A percentile compares a stretch with the other conserved stretches of the same genome.
phyloP scores from a whole-genome alignment of 2,888 invertebrate species.

The Aphrophora alni region DNA sequence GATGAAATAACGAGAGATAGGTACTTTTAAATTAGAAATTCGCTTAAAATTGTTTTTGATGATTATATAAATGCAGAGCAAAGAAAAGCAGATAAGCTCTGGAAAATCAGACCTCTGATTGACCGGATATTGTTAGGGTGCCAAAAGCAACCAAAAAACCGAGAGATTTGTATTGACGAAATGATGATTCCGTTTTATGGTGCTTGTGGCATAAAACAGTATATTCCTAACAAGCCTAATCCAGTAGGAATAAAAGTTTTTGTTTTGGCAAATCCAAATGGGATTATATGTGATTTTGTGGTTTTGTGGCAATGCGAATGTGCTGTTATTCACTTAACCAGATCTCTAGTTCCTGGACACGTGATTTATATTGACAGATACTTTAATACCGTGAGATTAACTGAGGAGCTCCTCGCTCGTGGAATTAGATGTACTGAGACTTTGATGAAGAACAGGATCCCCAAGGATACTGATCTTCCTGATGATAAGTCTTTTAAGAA shows the following conservation, averaged over 20 bases:
- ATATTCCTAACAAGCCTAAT: slow-evolving; percentile 21
- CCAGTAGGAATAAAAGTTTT: slow-evolving; percentile 7
- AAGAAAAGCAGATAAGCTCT: background rate
- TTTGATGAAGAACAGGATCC: slow-evolving; percentile 12
- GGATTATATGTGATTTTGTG: background rate
- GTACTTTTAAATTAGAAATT: slow-evolving; percentile 16
- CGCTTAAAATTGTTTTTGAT: slow-evolving; percentile 19
- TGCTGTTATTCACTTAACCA: too few species aligned
- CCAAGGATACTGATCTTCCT: slow-evolving; percentile 9
- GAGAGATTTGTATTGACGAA: slow-evolving; percentile 10
- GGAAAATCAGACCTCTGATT: background rate
- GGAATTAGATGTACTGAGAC: slow-evolving; percentile 18
- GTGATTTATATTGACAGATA: too few species aligned
- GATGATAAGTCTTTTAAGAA: slow-evolving; percentile 26
- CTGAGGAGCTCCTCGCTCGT: slow-evolving; percentile 11
- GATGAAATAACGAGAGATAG: slow-evolving; percentile 25
- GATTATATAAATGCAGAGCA: slow-evolving; percentile 2
- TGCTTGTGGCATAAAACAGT: background rate
- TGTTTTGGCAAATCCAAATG: background rate
- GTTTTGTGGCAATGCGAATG: too few species aligned
- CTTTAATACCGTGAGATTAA: slow-evolving; percentile 12
- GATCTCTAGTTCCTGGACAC: too few species aligned
- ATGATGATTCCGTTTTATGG: slow-evolving; percentile 3
- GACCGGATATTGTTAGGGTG: background rate
- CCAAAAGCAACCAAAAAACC: background rate